Base-by-base conservation (phyloP, 1,140 invertebrate genomes). In the Aphidius ervi region DNA sequence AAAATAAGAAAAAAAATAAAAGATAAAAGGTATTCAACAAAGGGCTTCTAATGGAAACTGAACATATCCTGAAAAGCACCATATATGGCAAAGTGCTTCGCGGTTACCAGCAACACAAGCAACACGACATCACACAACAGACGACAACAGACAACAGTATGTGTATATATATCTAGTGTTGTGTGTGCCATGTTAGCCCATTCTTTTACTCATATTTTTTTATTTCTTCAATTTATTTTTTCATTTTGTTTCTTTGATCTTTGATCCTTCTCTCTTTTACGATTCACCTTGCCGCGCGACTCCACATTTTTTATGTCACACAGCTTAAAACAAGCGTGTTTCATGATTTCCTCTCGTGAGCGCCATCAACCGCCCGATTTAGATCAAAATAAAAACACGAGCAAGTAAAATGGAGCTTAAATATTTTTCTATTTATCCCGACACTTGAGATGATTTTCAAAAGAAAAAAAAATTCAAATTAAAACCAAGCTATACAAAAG, bases 11-110 rank as follows among this genome's bases (percentile, higher is more conserved):
- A 63, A 63, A 39, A 64, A 64, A 50, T 57, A 45, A 43, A 50
- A 63, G 45, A 40, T 42, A 71, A 71, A 50, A 65, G 67, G 66
- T 63, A 60, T 63, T 68, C 67, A 69, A 76, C 75, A 78, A 78
- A 78, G 74, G 69, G 65, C 68, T 73, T 78, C 69, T 73, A 76
- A 75, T 77, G 73, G 73, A 70, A 67, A 63, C 59, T 68, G 69
- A 69, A 63, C 69, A 70, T 68, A 62, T 65, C 62, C 68, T 65
- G 66, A 66, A 68, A 70, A 69, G 63, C 62, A 58, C 76, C 75
- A 74, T 76, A 78, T 78, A 77, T 71, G 76, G 76, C 64, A 58
- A 69, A 70, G 61, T 53, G 63, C 67, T 59, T 65, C 57, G 62
- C 68, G 66, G 61, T 61, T 59, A 16, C 10, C 57, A n/a, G 46